phyloP scores from a whole-genome alignment of 1,140 invertebrate genomes.

The Pollicipes pollicipes region DNA sequence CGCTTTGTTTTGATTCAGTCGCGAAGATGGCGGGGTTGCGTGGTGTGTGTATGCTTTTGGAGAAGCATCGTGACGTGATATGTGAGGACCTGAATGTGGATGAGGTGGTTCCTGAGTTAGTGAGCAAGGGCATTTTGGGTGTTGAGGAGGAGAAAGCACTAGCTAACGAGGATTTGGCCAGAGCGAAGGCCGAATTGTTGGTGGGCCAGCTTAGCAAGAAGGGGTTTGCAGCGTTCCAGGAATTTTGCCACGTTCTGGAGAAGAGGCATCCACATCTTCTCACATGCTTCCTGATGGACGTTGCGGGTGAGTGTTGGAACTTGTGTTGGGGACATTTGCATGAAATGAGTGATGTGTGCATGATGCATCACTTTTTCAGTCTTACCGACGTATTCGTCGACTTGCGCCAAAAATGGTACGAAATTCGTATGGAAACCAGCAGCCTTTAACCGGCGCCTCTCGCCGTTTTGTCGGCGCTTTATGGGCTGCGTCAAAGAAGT shows the following conservation, averaged over 20 bases:
- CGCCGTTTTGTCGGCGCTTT: too few relatives aligned
- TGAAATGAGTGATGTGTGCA: too few relatives aligned
- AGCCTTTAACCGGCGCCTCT: too few relatives aligned
- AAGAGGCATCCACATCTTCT: neutral
- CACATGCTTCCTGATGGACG: neutral
- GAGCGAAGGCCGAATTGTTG: neutral
- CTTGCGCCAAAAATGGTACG: too few relatives aligned
- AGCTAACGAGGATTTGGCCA: neutral
- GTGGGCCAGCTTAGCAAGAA: neutral
- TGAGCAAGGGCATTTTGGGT: neutral
- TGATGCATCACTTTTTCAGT: too few relatives aligned
- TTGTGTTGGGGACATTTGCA: too few relatives aligned
- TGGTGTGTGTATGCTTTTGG: neutral
- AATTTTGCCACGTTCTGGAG: neutral
- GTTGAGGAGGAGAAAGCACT: neutral
- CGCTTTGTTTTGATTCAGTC: neutral
- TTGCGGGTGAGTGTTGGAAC: constrained; percentile 1
- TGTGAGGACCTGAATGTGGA: neutral
- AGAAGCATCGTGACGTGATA: constrained; percentile 2
- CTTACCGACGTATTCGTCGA: too few relatives aligned
- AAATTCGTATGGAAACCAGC: too few relatives aligned
- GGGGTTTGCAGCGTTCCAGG: constrained; percentile 3
- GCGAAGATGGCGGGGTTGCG: constrained; percentile 1
- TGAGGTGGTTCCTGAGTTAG: neutral
- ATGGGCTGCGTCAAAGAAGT: too few relatives aligned